These are phyloP conservation scores for Lasiommata megera DNA, from an alignment of 2,888 invertebrate genomes.

Conservation along the genomic window DNA sequence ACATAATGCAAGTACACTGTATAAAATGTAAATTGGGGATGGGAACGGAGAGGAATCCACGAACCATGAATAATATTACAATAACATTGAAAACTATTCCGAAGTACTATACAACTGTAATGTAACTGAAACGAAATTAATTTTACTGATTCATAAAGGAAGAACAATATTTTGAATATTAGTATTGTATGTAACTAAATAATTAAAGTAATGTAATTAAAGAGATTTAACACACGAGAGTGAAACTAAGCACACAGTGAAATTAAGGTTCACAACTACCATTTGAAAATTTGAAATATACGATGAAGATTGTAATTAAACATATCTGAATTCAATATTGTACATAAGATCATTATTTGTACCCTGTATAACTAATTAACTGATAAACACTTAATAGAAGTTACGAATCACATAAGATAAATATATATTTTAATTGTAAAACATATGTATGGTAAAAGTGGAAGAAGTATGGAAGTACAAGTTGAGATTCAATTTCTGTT, in stretches of 20 bases:
- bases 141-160: neutral
- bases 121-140: conserved; percentile 11
- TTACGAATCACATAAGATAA: neutral
- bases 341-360: too few relatives aligned
- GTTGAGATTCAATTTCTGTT: conserved; percentile 7
- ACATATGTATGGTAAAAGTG: neutral
- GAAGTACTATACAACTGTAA: conserved; percentile 24
- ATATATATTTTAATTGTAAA: neutral
- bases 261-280: too few relatives aligned
- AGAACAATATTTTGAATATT: neutral
- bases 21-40: conserved; percentile 47
- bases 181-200: neutral
- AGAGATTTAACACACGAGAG: too few relatives aligned
- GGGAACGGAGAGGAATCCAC: conserved; percentile 47
- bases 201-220: too few relatives aligned
- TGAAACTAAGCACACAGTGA: too few relatives aligned
- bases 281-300: too few relatives aligned
- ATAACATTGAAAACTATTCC: conserved; percentile 47
- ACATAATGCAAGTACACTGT: conserved; percentile 23
- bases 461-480: conserved; percentile 21
- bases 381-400: too few relatives aligned
- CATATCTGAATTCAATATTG: too few relatives aligned
- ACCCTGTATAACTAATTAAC: too few relatives aligned
- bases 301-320: too few relatives aligned
- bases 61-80: conserved; percentile 47